Conservation (phyloP, 2,888 invertebrate genomes). For the Drosophila mimetica region DNA sequence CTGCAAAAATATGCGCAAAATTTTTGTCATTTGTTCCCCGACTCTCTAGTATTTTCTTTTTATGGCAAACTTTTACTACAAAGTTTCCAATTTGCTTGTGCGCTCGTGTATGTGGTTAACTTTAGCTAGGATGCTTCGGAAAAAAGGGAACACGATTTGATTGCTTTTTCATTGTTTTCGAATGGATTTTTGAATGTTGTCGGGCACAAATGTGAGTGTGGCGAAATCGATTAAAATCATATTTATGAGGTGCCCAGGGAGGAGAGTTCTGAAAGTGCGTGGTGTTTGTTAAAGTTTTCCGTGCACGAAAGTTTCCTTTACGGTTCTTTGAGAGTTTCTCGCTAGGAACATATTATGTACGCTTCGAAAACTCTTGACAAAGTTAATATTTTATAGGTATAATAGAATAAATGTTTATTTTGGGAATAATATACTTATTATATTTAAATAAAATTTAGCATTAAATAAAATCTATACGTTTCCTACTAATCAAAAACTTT, state of each 20-base stretch:
- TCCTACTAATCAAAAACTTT: too few species aligned
- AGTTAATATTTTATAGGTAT: background rate
- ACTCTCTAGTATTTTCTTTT: constrained; percentile 29
- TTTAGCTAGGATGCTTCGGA: constrained; percentile 38
- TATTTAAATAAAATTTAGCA: too few species aligned
- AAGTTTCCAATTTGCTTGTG: constrained; percentile 53
- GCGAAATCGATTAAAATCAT: constrained; percentile 73
- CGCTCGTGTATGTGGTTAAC: constrained; percentile 40
- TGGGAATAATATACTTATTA: too few species aligned
- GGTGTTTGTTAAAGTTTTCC: constrained; percentile 24
- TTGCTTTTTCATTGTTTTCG: constrained; percentile 77
- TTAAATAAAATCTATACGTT: too few species aligned
- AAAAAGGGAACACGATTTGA: constrained; percentile 58
- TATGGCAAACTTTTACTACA: constrained; percentile 51
- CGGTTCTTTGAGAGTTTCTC: constrained; percentile 13
- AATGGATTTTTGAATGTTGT: constrained; percentile 55
- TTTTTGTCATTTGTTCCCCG: constrained; percentile 49
- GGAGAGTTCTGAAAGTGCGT: constrained; percentile 30
- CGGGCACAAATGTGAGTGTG: constrained; percentile 38
- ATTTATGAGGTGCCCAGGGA: constrained; percentile 60
- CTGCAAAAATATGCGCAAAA: constrained; percentile 60
- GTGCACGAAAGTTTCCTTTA: constrained; percentile 18
- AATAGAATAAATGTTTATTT: too few species aligned
- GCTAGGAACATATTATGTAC: background rate
- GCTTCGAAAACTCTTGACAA: background rate